These are phyloP conservation scores for Thyatira batis DNA, from an alignment of 2,888 invertebrate species.

Conservation along the genomic window DNA sequence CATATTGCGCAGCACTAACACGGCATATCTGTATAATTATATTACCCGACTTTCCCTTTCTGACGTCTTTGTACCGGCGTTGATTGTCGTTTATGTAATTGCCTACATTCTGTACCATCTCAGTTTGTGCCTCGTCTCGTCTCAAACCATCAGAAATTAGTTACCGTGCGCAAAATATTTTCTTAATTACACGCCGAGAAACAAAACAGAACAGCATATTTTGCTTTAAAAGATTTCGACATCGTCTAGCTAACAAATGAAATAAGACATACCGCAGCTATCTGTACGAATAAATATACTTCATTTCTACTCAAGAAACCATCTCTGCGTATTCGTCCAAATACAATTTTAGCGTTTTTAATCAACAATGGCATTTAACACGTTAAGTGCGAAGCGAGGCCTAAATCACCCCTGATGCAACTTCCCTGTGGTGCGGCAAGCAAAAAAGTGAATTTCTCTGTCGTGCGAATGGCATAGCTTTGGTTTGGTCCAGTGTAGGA, in stretches of 20 bases:
- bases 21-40: constrained; percentile 71
- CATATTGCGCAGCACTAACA: constrained; percentile 47
- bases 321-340: constrained; percentile 73
- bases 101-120: constrained; percentile 61
- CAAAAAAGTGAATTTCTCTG: too few relatives aligned
- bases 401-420: too few relatives aligned
- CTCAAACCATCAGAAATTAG: constrained; percentile 57
- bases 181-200: constrained; percentile 56
- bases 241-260: constrained; percentile 26
- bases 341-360: constrained; percentile 78
- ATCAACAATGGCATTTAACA: too few relatives aligned
- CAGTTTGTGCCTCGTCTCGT: constrained; percentile 38
- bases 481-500: too few relatives aligned
- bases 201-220: constrained; percentile 47
- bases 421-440: too few relatives aligned
- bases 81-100: constrained; percentile 79
- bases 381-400: too few relatives aligned
- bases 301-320: too few relatives aligned
- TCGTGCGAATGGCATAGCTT: too few relatives aligned
- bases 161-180: constrained; percentile 60
- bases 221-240: constrained; percentile 35
- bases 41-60: constrained; percentile 70
- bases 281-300: constrained; percentile 12
- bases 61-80: constrained; percentile 62
- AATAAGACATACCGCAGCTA: constrained; percentile 15